Conservation (phyloP, 2,888 invertebrate species). For the Dryobotodes eremita region DNA sequence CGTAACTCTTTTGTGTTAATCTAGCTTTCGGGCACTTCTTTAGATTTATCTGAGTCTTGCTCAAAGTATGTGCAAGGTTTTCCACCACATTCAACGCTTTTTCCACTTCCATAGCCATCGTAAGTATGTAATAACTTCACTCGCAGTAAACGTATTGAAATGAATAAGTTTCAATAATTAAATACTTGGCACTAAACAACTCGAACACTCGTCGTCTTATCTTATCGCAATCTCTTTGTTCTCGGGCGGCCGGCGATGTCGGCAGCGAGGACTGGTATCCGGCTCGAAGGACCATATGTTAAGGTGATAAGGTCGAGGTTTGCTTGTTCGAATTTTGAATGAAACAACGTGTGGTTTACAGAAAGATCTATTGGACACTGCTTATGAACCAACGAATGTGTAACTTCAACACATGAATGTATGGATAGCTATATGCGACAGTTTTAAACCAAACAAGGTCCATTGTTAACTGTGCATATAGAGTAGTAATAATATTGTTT, state of each 20-base stretch:
- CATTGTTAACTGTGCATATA: too few species aligned
- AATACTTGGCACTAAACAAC: not conserved
- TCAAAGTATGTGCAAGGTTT: conserved; percentile 17
- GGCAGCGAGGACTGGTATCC: conserved; percentile 7
- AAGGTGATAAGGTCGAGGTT: not conserved
- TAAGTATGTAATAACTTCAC: conserved; percentile 9
- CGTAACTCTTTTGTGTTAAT: conserved; percentile 2
- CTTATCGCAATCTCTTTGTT: conserved; percentile 20
- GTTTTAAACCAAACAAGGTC: not conserved
- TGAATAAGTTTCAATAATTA: not conserved
- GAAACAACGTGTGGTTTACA: not conserved
- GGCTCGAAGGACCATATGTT: conserved; percentile 1
- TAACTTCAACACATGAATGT: not conserved
- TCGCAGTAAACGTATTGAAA: conserved; percentile 5
- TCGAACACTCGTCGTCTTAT: conserved; percentile 5
- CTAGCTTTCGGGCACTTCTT: conserved; percentile 20
- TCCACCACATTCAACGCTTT: conserved; percentile 8
- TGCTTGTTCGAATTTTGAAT: not conserved
- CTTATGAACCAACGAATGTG: not conserved
- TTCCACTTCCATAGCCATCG: conserved; percentile 15
- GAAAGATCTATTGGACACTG: not conserved
- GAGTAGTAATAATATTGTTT: too few species aligned
- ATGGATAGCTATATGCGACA: not conserved
- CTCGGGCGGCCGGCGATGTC: conserved; percentile 14
- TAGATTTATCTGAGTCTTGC: conserved; percentile 18